phyloP scores from a whole-genome alignment of 2,888 invertebrate species.

The Homarus gammarus region DNA sequence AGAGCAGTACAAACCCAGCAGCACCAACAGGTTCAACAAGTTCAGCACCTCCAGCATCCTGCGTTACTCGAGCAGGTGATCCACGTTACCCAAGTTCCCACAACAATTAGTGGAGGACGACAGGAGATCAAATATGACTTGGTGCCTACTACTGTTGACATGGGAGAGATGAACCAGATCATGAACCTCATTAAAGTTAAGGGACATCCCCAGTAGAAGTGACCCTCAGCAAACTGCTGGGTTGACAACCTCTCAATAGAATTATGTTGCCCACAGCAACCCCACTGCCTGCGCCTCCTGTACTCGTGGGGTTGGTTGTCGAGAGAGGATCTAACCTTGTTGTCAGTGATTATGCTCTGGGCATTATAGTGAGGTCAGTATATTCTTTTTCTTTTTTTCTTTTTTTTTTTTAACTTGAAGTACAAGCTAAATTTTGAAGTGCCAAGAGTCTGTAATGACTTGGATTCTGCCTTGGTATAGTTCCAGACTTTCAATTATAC shows the following conservation, averaged over 20 bases:
- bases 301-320: background rate
- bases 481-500: slow-evolving; percentile 7
- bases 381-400: slow-evolving; percentile 13
- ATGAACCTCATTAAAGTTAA: slow-evolving; percentile 73
- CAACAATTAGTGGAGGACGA: slow-evolving; percentile 30
- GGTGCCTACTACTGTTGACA: slow-evolving; percentile 60
- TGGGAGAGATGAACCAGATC: slow-evolving; percentile 58
- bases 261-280: background rate
- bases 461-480: slow-evolving; percentile 19
- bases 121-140: slow-evolving; percentile 64
- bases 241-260: background rate
- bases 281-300: background rate
- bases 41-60: slow-evolving; percentile 46
- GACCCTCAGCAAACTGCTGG: background rate
- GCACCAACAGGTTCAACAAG: slow-evolving; percentile 34
- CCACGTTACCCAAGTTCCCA: slow-evolving; percentile 56
- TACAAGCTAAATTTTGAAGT: slow-evolving; percentile 35
- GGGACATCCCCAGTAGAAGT: slow-evolving; percentile 56
- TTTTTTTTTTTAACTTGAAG: background rate
- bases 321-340: background rate
- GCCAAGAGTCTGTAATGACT: slow-evolving; percentile 36
- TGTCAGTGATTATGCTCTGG: slow-evolving; percentile 21
- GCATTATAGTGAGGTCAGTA: slow-evolving; percentile 30
- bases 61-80: slow-evolving; percentile 57
- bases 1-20: slow-evolving; percentile 41